Conservation (phyloP, 2,888 invertebrate species). For the Dryomyza anilis region DNA sequence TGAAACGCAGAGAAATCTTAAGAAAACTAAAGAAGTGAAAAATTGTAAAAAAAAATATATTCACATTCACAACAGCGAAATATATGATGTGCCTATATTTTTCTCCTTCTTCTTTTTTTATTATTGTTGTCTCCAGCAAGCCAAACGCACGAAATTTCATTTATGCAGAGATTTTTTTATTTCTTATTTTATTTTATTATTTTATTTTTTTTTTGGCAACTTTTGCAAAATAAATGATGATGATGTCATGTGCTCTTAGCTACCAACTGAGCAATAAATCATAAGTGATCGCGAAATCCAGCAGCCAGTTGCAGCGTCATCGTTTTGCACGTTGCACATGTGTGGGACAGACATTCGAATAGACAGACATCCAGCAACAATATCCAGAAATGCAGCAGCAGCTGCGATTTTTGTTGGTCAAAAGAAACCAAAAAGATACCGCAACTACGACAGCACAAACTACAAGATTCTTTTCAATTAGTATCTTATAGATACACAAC, state of each 20-base stretch:
- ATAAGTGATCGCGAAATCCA: background rate
- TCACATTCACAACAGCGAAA: no score
- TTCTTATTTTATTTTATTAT: background rate
- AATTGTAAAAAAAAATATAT: no score
- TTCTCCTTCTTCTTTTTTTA: no score
- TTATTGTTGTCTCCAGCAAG: no score
- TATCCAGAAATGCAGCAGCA: no score
- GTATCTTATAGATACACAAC: background rate
- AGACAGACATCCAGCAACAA: no score
- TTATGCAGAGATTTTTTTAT: background rate
- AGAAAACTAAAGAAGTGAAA: no score
- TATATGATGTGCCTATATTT: no score
- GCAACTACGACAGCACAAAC: background rate
- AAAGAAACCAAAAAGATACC: background rate
- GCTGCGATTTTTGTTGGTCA: background rate
- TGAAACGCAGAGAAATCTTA: no score
- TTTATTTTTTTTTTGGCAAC: background rate
- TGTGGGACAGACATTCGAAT: no score
- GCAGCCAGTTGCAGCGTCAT: background rate
- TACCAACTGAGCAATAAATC: background rate
- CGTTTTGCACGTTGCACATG: background rate
- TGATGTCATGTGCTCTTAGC: background rate
- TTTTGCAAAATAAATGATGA: background rate
- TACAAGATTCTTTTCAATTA: background rate
- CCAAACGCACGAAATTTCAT: no score